phyloP scores from a whole-genome alignment of 1,140 invertebrate genomes.

The Drosophila kohkoa region DNA sequence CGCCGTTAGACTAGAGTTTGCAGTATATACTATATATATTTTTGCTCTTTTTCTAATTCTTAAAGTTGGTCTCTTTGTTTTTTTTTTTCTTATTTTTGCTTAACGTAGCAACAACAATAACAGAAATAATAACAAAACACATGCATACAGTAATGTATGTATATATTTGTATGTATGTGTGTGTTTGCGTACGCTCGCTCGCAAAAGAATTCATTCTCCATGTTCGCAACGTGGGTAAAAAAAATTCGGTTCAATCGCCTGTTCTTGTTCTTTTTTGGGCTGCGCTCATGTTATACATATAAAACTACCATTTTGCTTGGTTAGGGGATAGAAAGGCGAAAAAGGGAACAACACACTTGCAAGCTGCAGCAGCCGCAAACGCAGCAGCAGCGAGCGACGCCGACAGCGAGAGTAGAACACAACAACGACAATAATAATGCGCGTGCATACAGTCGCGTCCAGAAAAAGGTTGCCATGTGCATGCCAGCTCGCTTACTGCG shows the following conservation, averaged over 20 bases:
- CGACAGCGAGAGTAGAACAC: not conserved
- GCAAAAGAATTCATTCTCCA: conserved; percentile 17
- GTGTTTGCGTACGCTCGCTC: conserved; percentile 31
- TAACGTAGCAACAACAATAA: conserved; percentile 27
- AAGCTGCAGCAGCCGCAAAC: conserved; percentile 23
- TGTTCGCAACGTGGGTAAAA: conserved; percentile 38
- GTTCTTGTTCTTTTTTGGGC: conserved; percentile 30
- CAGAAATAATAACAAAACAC: conserved; percentile 30
- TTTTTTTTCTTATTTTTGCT: not conserved
- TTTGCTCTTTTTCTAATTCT: conserved; percentile 25
- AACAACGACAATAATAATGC: conserved; percentile 35
- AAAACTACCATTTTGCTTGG: conserved; percentile 47
- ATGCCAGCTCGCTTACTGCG: not conserved
- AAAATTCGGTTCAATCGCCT: conserved; percentile 12
- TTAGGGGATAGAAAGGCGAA: conserved; percentile 10
- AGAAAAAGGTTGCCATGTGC: conserved; percentile 13
- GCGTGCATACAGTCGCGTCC: conserved; percentile 58
- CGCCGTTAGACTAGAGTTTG: conserved; percentile 3
- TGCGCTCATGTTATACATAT: conserved; percentile 36
- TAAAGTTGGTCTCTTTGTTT: conserved; percentile 2
- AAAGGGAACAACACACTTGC: conserved; percentile 48
- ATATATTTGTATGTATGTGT: not conserved
- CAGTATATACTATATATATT: conserved; percentile 18
- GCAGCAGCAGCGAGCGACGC: no score
- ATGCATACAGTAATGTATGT: not conserved